Evolutionary conservation across 2,888 invertebrate genomes (phyloP).

Genomic region (Oasisia sp.): DNA sequence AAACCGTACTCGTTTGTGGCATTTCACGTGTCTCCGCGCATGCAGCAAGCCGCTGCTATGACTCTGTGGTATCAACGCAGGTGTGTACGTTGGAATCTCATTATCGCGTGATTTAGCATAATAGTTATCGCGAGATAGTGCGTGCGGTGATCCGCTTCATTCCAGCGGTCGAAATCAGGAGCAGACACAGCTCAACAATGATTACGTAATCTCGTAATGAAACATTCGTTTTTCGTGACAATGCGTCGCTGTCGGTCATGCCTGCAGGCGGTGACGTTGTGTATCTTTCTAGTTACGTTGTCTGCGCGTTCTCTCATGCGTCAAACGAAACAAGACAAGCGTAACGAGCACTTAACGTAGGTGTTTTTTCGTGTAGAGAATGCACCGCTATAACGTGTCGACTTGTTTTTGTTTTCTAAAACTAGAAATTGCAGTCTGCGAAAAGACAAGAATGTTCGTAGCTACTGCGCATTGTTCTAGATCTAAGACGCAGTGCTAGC

Average conservation of each 20-base stretch:
- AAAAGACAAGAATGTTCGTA: not conserved
- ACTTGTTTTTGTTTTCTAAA: not conserved
- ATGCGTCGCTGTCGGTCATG: not conserved
- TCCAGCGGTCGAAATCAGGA: not conserved
- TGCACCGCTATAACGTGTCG: not conserved
- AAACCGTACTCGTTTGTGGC: not conserved
- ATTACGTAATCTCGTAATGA: not conserved
- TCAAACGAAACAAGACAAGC: not conserved
- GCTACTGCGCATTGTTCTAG: not conserved
- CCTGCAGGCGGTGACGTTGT: not conserved
- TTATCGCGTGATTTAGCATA: not conserved
- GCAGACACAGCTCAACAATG: not conserved
- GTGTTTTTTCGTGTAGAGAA: not conserved
- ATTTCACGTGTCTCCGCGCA: not conserved
- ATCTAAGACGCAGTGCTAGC: too few species aligned
- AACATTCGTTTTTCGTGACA: not conserved
- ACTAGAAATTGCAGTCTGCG: not conserved
- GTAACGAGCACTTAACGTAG: not conserved
- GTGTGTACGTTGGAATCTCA: not conserved
- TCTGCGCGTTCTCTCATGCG: not conserved
- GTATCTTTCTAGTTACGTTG: not conserved
- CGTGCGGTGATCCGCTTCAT: not conserved
- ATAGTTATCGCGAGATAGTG: not conserved
- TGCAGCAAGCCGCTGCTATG: not conserved
- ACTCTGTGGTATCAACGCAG: not conserved